Conservation (phyloP, 1,140 invertebrate genomes). For the Seison nebaliae region DNA sequence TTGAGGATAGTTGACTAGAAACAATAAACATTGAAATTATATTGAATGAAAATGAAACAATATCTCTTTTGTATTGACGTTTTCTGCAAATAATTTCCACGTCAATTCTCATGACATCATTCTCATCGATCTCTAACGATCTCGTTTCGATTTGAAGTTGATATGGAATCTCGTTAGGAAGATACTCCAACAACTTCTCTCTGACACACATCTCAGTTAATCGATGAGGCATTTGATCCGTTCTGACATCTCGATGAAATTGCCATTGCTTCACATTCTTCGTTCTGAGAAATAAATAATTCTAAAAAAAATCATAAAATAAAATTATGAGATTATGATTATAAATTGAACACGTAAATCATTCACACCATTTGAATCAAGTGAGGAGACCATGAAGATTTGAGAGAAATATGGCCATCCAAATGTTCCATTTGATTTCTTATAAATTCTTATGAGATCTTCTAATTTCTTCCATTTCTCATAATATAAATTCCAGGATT, state of each 20-base stretch:
- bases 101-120: constrained; percentile 34
- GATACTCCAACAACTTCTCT: constrained; percentile 47
- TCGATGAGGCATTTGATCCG: constrained; percentile 40
- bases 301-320: too few relatives aligned
- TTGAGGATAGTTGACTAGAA: too few relatives aligned
- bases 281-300: too few relatives aligned
- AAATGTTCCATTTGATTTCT: too few relatives aligned
- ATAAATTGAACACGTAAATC: constrained; percentile 38
- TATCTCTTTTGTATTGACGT: constrained; percentile 25
- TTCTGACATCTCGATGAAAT: constrained; percentile 38
- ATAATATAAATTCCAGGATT: constrained; percentile 13
- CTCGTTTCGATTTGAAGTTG: constrained; percentile 14
- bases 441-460: constrained; percentile 20
- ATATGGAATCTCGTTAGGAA: constrained; percentile 56
- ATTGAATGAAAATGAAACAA: not conserved
- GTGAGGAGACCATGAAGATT: constrained; percentile 61
- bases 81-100: constrained; percentile 38
- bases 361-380: constrained; percentile 45
- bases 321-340: too few relatives aligned
- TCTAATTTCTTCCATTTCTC: constrained; percentile 12
- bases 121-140: constrained; percentile 18
- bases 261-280: constrained; percentile 32
- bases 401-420: constrained; percentile 51
- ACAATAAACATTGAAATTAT: too few relatives aligned
- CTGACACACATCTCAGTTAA: constrained; percentile 43